Evolutionary conservation across 2,888 invertebrate species (phyloP).

Genomic region (Heteromyza rotundicornis): DNA sequence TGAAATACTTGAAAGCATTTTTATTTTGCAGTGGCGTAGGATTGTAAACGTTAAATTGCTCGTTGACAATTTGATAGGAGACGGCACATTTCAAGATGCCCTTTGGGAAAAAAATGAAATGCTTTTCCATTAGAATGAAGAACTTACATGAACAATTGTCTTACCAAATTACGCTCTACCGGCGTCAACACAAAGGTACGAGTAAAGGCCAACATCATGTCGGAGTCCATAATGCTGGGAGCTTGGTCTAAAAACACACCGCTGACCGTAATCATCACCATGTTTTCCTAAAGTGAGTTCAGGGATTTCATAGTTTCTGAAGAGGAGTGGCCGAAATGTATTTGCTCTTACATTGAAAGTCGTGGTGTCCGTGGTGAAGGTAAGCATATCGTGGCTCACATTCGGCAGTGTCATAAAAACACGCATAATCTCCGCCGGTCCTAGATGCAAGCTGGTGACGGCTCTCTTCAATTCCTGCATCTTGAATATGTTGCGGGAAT

Average conservation of each 20-base stretch:
- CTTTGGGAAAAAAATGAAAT: conserved; percentile 36
- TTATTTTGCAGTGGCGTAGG: conserved; percentile 43
- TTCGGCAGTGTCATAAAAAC: conserved; percentile 47
- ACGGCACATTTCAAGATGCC: conserved; percentile 41
- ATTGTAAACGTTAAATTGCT: conserved; percentile 46
- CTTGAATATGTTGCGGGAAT: conserved; percentile 45
- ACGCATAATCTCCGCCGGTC: conserved; percentile 43
- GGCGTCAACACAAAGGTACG: conserved; percentile 40
- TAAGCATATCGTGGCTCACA: conserved; percentile 46
- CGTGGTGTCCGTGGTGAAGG: conserved; percentile 42
- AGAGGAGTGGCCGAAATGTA: not conserved
- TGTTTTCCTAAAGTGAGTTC: conserved; percentile 40
- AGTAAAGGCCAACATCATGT: conserved; percentile 40
- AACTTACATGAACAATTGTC: not conserved
- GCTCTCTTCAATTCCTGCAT: conserved; percentile 38
- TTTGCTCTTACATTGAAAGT: conserved; percentile 33
- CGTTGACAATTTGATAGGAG: conserved; percentile 49
- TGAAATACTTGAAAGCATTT: conserved; percentile 45
- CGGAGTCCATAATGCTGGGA: conserved; percentile 37
- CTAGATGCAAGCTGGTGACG: conserved; percentile 40
- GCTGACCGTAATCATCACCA: conserved; percentile 35
- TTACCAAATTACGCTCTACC: conserved; percentile 34
- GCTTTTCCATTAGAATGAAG: not conserved
- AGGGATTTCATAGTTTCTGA: no score
- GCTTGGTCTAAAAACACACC: conserved; percentile 41